Evolutionary conservation across 2,113 vertebrate species (phyloP), one percentile per base, ranked within the genome.

Genomic region (Scopus umbretta): DNA sequence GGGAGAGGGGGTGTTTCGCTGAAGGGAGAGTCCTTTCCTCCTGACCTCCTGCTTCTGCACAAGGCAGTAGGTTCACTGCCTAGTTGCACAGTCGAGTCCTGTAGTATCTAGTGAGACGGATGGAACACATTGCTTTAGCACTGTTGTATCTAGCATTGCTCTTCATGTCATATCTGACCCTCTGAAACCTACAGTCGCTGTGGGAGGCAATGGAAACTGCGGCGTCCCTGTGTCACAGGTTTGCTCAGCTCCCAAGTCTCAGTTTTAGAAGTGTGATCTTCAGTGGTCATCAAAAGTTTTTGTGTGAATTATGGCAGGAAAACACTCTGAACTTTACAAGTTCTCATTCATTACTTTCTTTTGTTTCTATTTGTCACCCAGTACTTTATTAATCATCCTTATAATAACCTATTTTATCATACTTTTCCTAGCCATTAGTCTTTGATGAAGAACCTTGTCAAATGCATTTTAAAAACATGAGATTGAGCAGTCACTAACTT

Each of bases 71-170:
- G 30, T 73, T 85, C 29, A 23, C 40, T 1, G 0, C 40, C 22
- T 53, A 27, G 18, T 36, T 58, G 25, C 62, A 13, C n/a, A 38
- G 22, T 45, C 13, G 8, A 45, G 76, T 63, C 52, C 49, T 82
- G 63, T 49, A 58, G 36, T 47, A 32, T 59, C 38, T 74, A 36
- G 18, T 27, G 59, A 19, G 49, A 13, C 4, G n/a, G 55, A 4
- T 21, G 56, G 42, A 79, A 36, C 7, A 3, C 0, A 0, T 8
- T 23, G 12, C 38, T 7, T 15, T 71, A 11, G 42, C 4, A 5
- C 34, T 72, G 62, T 61, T 36, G 12, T 62, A 34, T 58, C 32
- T 68, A 34, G 42, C 1, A 0, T 43, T 86, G 63, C 29, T 88
- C 42, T 86, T 82, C 2, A 0, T 76, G n/a, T 61, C 78, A 9